Conservation (phyloP, 2,888 invertebrate species). For the Chaetogeoica ovagalla region DNA sequence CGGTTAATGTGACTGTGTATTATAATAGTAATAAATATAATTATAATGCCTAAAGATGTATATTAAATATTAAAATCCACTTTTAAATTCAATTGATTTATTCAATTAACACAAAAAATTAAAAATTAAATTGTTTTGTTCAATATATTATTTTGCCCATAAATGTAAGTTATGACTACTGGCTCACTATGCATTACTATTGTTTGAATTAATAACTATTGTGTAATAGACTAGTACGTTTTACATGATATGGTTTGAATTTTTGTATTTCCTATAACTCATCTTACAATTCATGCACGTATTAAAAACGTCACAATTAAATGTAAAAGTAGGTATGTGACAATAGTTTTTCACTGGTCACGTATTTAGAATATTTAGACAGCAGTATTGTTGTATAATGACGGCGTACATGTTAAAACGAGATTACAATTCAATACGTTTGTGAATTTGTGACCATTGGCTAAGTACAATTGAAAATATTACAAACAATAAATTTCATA, state of each 20-base stretch:
- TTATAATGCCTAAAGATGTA: too few species aligned
- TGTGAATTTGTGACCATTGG: constrained; percentile 21
- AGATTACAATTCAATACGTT: constrained; percentile 43
- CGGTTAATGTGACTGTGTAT: too few species aligned
- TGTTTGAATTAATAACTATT: too few species aligned
- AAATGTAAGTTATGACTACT: too few species aligned
- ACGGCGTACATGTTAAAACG: constrained; percentile 36
- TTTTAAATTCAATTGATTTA: too few species aligned
- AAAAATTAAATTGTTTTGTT: too few species aligned
- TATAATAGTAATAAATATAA: too few species aligned
- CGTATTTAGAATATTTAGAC: not conserved
- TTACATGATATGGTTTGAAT: not conserved
- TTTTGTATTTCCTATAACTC: not conserved
- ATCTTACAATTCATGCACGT: not conserved
- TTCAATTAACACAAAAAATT: too few species aligned
- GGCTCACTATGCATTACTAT: too few species aligned
- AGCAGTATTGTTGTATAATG: not conserved
- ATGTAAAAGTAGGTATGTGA: not conserved
- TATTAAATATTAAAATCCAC: too few species aligned
- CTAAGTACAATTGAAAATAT: constrained; percentile 24
- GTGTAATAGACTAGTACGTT: too few species aligned
- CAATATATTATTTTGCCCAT: too few species aligned
- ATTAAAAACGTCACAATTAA: not conserved
- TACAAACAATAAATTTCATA: constrained; percentile 19
- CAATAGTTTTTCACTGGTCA: not conserved